Conservation (phyloP, 1,140 invertebrate species). For the Littorina saxatilis region DNA sequence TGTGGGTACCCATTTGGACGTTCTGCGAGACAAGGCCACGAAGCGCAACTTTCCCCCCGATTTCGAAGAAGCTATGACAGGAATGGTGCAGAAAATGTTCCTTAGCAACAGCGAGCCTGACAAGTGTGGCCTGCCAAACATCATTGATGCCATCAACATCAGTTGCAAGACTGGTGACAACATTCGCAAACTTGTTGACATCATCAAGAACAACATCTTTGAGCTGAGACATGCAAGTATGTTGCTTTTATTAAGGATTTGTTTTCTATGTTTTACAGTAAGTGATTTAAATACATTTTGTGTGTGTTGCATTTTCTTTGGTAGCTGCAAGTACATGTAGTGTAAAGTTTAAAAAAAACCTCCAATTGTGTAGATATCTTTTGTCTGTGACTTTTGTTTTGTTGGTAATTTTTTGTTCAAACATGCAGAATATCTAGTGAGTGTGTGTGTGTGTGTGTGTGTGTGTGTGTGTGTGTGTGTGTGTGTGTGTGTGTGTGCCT, state of each 20-base stretch:
- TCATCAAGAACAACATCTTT: slow-evolving; percentile 96
- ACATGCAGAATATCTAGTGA: too few relatives aligned
- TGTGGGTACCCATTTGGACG: slow-evolving; percentile 81
- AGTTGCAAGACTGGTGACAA: slow-evolving; percentile 92
- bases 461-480: too few relatives aligned
- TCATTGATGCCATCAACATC: slow-evolving; percentile 95
- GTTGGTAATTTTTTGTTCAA: too few relatives aligned
- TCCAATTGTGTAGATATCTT: too few relatives aligned
- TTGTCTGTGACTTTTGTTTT: too few relatives aligned
- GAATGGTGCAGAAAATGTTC: slow-evolving; percentile 79
- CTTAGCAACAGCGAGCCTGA: slow-evolving; percentile 96
- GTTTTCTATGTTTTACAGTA: slow-evolving; percentile 12
- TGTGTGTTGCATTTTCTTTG: too few relatives aligned
- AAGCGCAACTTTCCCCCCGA: slow-evolving; percentile 86
- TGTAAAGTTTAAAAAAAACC: too few relatives aligned
- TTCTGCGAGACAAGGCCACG: slow-evolving; percentile 84
- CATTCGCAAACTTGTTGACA: slow-evolving; percentile 91
- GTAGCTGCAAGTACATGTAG: too few relatives aligned
- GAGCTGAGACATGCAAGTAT: slow-evolving; percentile 77
- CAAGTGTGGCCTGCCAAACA: slow-evolving; percentile 94
- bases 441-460: too few relatives aligned
- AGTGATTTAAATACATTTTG: not conserved
- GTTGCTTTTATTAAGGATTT: slow-evolving; percentile 37
- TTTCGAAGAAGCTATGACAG: slow-evolving; percentile 83
- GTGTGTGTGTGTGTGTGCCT: too few relatives aligned